Evolutionary conservation across 2,113 vertebrate genomes (phyloP), one percentile per base, ranked within the genome.

Genomic region (Cavia porcellus): DNA sequence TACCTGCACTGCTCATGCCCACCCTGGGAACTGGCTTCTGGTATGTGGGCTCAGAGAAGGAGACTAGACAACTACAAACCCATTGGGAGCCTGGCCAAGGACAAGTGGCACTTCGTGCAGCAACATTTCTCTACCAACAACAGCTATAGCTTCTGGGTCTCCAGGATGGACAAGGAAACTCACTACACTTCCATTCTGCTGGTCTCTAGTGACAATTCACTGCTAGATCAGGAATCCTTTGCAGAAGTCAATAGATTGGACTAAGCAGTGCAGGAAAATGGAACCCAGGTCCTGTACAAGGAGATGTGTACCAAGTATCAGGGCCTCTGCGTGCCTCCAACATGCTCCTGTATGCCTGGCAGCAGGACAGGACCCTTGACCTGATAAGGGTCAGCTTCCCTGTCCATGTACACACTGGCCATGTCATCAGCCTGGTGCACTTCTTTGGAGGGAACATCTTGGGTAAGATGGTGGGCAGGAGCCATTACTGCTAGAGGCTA

Each of bases 11-110:
- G 45, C 74, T 99, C 47, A 99, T 99, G 0, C 95, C 83, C 14
- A 79, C 94, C 10, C 98, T 99, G 22, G 98, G 99, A 42, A 98
- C 97, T 0, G 99, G 99, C 9, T 99, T 99, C 75, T 20, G 96
- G 17, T 98, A 98, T 94, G 94, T 99, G 22, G 74, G 96, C 9
- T 77, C 94, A 19, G 97, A 97, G 61, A 97, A 98, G 0, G 99
- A 42, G 90, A 99, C 86, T 98, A 95, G 89, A 95, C 9, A 98
- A 99, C 96, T 99, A 99, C 97, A 99, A 99, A 0, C 99, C 99
- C 1, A 75, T 96, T 0, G 3, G 98, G 22, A 99, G 99, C 1
- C 98, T 70, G 0, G 99, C 99, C 94, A 99, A 99, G 97, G 86
- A 59, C 2, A 99, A 99, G 92, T 98, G 98, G 90, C 95, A 94